Evolutionary conservation across 2,113 vertebrate species (phyloP), one percentile per base, ranked within the genome.

Genomic region (Toxostoma redivivum): DNA sequence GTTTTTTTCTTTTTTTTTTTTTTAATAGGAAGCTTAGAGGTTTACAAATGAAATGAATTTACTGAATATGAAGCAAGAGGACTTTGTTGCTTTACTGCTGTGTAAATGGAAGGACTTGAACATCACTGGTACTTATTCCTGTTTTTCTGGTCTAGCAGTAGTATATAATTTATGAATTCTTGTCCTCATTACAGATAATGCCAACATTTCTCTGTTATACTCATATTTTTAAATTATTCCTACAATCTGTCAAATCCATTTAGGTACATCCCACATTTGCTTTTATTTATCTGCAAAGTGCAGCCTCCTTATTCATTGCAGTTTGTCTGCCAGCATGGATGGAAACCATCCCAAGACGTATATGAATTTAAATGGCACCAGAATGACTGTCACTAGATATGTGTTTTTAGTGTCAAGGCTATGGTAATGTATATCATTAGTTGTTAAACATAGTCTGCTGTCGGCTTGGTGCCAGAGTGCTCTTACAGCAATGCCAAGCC

Each of bases 371-470:
- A 93, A 94, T 89, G 92, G 90, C 92, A 97, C 94, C 96, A 93
- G 97, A 92, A 87, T 95, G 94, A 80, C 90, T 97, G 97, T 96
- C 95, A 94, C 71, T 42, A 66, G 96, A 33, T 95, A 30, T 27
- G 64, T 97, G 96, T 97, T 97, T 97, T 96, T 90, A 72, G 95
- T 97, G 97, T 97, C 97, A 95, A 58, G 97, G 88, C 84, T 96
- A 11, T 86, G 92, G 92, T 92, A 95, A 97, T 97, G 71, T 97
- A 95, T 98, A 95, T 94, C 96, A 96, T 96, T 94, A 92, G 93
- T 96, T 95, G 88, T 97, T 96, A 97, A 97, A 97, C 95, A 96
- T 92, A 96, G 93, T 97, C 96, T 96, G 93, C 87, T 95, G 56
- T 86, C 35, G 88, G 97, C 93, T 45, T 3, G 0, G 44, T 51